phyloP scores from a whole-genome alignment of 2,797 vertebrate species.

The Gymnothorax reevesii region DNA sequence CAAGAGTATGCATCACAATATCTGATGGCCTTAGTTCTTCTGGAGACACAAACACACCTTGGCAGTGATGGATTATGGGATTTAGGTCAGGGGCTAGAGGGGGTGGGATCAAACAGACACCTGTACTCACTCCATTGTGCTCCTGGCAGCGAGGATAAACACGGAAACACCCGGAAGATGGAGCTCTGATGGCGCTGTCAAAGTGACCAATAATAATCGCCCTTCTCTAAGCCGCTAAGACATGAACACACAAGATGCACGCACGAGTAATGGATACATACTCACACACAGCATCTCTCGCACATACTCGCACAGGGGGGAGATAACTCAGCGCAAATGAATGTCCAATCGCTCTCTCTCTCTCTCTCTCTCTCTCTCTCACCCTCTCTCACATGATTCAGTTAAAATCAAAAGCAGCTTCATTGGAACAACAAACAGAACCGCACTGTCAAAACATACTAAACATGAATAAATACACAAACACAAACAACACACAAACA shows the following conservation, averaged over 20 bases:
- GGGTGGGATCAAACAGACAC: slow-evolving; percentile 46
- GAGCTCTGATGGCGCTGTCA: slow-evolving; percentile 1
- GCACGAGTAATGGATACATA: background rate
- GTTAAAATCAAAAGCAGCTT: background rate
- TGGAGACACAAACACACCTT: slow-evolving; percentile 4
- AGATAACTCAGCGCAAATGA: background rate
- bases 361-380: background rate
- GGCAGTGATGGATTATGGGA: slow-evolving; percentile 23
- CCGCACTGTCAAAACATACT: background rate
- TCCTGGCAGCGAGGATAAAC: slow-evolving; percentile 56
- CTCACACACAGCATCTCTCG: background rate
- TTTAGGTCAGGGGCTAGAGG: slow-evolving; percentile 4
- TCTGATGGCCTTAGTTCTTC: slow-evolving; percentile 10
- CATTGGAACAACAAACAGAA: background rate
- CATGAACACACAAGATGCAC: background rate
- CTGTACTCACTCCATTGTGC: slow-evolving; percentile 42
- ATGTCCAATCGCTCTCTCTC: background rate
- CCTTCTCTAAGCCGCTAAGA: background rate
- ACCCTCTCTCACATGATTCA: background rate
- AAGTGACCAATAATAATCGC: slow-evolving; percentile 10
- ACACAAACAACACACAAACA: background rate
- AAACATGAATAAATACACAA: background rate
- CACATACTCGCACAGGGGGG: background rate
- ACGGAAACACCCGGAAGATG: slow-evolving; percentile 30
- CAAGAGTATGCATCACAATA: background rate